phyloP scores from a whole-genome alignment of 1,140 invertebrate genomes.

The Nymphalis io region DNA sequence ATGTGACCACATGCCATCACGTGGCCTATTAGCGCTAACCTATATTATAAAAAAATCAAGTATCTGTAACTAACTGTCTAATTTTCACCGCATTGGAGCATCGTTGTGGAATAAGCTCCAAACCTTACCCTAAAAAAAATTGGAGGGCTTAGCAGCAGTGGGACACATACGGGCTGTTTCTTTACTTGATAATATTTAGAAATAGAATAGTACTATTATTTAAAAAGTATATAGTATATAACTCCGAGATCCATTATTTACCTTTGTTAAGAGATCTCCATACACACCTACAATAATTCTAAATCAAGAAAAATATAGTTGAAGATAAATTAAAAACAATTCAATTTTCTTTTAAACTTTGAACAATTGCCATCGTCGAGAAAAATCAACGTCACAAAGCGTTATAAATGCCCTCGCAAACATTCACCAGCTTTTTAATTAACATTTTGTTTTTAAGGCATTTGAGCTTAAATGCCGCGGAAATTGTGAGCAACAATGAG shows the following conservation, averaged over 20 bases:
- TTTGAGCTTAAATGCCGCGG: constrained; percentile 13
- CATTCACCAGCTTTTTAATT: constrained; percentile 42
- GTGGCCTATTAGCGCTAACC: no score
- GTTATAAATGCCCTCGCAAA: constrained; percentile 40
- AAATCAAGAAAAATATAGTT: background rate
- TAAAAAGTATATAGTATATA: no score
- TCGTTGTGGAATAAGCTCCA: no score
- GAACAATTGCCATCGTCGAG: constrained; percentile 4
- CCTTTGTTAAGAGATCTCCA: background rate
- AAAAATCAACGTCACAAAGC: constrained; percentile 34
- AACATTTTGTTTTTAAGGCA: constrained; percentile 39
- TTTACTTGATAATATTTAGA: no score
- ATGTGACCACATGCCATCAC: no score
- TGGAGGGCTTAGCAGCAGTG: no score
- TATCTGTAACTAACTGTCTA: no score
- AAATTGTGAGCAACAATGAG: constrained; percentile 29
- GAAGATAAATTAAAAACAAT: constrained; percentile 2
- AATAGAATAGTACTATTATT: no score
- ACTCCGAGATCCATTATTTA: background rate
- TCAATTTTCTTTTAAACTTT: background rate
- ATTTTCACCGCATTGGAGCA: no score
- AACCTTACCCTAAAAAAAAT: no score
- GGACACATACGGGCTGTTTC: no score
- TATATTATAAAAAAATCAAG: no score
- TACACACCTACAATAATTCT: background rate